Percentiles rank a stretch among this genome's conserved stretches.
Conservation (phyloP, 2,797 vertebrate genomes). For the Cheirogaleus major region DNA sequence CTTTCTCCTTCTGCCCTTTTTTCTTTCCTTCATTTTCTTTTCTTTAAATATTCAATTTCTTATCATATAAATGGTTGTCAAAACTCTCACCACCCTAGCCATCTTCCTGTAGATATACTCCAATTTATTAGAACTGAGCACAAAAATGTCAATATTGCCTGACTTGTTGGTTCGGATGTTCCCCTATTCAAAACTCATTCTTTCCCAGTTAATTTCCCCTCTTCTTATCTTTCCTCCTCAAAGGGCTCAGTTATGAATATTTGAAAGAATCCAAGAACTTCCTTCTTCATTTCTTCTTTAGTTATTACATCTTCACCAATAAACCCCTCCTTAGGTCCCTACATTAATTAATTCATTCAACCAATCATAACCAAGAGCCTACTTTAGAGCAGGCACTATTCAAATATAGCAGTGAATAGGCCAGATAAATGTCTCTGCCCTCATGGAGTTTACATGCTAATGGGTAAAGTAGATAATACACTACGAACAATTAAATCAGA, state of each 20-base stretch:
- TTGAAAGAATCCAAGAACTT: not conserved
- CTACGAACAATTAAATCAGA: not conserved
- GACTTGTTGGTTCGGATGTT: not conserved
- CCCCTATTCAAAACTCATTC: not conserved
- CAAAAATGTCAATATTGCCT: not conserved
- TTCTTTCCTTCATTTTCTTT: not conserved
- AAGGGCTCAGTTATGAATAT: not conserved
- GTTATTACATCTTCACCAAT: not conserved
- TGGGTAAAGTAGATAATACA: not conserved
- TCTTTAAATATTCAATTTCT: not conserved
- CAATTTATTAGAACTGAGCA: not conserved
- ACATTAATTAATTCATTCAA: not conserved
- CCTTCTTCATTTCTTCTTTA: not conserved
- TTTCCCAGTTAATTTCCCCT: not conserved
- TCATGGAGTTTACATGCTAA: not conserved
- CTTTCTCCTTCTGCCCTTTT: not conserved
- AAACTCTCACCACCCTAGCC: not conserved
- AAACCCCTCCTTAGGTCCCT: not conserved
- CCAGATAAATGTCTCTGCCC: not conserved
- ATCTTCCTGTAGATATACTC: not conserved
- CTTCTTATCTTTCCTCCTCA: not conserved
- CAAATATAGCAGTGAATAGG: not conserved
- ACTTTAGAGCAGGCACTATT: not conserved
- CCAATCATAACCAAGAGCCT: not conserved
- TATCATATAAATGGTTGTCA: not conserved